A percentile compares a stretch with the other conserved stretches of the same genome.
phyloP scores from a whole-genome alignment of 2,797 vertebrate genomes.

The Monodelphis domestica region DNA sequence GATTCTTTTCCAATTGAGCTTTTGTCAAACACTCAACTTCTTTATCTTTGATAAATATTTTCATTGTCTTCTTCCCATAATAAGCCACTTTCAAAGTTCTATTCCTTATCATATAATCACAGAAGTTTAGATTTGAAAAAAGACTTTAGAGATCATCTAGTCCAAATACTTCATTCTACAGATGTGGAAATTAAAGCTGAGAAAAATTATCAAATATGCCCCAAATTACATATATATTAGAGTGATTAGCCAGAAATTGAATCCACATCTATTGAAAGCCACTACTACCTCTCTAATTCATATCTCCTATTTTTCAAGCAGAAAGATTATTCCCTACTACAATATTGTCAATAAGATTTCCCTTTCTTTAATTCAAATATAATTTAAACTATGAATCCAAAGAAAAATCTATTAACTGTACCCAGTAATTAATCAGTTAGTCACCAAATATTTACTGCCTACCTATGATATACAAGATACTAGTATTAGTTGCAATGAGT shows the following conservation, averaged over 20 bases:
- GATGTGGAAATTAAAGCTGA: neutral
- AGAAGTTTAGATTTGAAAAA: neutral
- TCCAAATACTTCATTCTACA: neutral
- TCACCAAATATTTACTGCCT: neutral
- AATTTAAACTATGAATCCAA: neutral
- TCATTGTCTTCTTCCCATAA: neutral
- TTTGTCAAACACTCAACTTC: neutral
- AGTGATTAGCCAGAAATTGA: neutral
- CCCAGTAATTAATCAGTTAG: neutral
- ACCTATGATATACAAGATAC: neutral
- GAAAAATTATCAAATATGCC: neutral
- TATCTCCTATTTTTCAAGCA: neutral
- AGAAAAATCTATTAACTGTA: neutral
- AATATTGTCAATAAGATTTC: neutral
- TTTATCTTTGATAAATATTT: rapidly evolving
- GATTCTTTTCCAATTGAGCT: neutral
- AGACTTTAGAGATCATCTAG: slow-evolving; percentile 18
- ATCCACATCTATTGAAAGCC: neutral
- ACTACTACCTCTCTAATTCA: neutral
- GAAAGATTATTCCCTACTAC: neutral
- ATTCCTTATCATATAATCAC: slow-evolving; percentile 15
- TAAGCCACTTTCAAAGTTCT: neutral
- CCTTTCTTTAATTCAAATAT: neutral
- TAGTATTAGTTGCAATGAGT: neutral
- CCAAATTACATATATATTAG: neutral